These are phyloP conservation scores for Fukomys damarensis DNA, from an alignment of 2,113 vertebrate genomes.

Conservation along the genomic window DNA sequence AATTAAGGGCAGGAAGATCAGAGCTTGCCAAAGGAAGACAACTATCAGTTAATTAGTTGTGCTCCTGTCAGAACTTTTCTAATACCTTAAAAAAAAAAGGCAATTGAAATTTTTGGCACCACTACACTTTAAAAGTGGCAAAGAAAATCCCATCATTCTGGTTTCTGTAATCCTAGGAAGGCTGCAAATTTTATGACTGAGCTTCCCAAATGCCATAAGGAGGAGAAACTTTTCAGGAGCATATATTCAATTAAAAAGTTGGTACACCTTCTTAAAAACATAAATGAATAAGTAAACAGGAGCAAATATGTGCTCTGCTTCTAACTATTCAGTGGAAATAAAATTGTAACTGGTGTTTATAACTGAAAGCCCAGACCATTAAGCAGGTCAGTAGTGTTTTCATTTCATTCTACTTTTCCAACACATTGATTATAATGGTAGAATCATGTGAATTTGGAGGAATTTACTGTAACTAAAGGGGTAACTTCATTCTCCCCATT, in stretches of 20 bases:
- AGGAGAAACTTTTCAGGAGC: conserved; percentile 21
- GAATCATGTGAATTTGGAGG: background rate
- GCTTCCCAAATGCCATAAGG: background rate
- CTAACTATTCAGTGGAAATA: background rate
- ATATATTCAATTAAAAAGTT: background rate
- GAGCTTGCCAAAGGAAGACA: conserved; percentile 71
- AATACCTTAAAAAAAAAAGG: conserved; percentile 58
- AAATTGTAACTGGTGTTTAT: background rate
- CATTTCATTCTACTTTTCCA: background rate
- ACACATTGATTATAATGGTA: background rate
- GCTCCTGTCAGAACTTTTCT: conserved; percentile 50
- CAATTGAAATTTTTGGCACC: conserved; percentile 50
- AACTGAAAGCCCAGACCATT: background rate
- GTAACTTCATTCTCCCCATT: background rate
- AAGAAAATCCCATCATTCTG: conserved; percentile 57
- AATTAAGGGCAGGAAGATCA: conserved; percentile 74
- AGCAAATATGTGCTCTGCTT: background rate
- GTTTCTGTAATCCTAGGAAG: conserved; percentile 48
- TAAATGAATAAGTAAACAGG: background rate
- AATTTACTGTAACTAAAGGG: background rate
- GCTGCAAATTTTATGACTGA: background rate
- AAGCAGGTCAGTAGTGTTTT: background rate
- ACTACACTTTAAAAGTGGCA: conserved; percentile 51
- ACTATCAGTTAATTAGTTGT: conserved; percentile 71
- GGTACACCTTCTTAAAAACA: conserved; percentile 57